phyloP scores from a whole-genome alignment of 2,113 vertebrate species.

The Actinemys pallida region DNA sequence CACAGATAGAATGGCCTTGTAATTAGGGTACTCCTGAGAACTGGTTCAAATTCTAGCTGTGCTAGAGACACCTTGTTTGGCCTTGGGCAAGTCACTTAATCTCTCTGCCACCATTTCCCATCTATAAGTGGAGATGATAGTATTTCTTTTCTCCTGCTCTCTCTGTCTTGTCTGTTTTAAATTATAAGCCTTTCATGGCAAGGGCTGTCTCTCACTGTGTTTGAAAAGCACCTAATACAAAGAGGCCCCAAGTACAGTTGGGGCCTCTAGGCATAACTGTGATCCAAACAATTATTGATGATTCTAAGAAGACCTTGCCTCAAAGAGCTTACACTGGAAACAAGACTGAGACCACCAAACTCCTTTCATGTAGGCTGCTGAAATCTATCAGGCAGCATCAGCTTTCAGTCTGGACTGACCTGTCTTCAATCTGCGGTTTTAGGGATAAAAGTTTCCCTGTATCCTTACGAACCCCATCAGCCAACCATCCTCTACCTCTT shows the following conservation, averaged over 20 bases:
- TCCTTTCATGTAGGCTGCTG: constrained; percentile 28
- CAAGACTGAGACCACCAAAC: background rate
- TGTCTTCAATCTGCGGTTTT: constrained; percentile 49
- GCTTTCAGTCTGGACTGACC: constrained; percentile 42
- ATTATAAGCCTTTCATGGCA: constrained; percentile 20
- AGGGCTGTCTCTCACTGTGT: background rate
- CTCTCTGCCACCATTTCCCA: constrained; percentile 12
- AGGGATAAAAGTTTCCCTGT: constrained; percentile 59
- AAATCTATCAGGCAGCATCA: constrained; percentile 47
- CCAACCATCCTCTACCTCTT: constrained; percentile 50
- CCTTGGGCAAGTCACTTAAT: background rate
- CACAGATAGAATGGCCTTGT: constrained; percentile 17
- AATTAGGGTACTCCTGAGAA: background rate
- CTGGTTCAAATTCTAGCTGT: background rate
- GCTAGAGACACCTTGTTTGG: background rate
- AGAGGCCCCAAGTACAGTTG: constrained; percentile 12
- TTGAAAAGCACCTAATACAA: constrained; percentile 44
- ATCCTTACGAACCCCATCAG: constrained; percentile 50
- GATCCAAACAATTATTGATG: constrained; percentile 53
- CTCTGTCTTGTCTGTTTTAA: background rate
- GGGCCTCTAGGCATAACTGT: constrained; percentile 13
- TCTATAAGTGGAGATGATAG: background rate
- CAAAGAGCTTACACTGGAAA: constrained; percentile 13
- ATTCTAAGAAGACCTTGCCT: constrained; percentile 53
- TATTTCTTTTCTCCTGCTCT: background rate